phyloP scores from a whole-genome alignment of 2,888 invertebrate genomes.

The Ptilodon capucinus region DNA sequence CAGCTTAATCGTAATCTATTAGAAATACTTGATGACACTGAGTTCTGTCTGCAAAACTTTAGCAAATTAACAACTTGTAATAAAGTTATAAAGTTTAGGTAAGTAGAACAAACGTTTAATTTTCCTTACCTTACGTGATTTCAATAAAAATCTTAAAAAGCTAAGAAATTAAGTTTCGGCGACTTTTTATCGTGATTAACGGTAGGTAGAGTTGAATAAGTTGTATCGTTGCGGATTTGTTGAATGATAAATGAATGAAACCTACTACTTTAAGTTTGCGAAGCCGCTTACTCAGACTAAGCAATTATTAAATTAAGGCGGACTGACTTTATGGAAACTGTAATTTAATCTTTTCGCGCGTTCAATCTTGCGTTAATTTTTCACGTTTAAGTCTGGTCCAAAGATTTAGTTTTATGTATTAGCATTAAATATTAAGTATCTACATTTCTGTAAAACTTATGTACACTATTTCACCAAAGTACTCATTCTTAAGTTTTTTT shows the following conservation, averaged over 20 bases:
- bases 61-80: neutral
- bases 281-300: conserved; percentile 22
- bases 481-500: no score
- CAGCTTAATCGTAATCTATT: no score
- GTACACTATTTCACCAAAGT: no score
- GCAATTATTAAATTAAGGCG: conserved; percentile 31
- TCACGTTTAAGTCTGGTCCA: neutral
- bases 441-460: no score
- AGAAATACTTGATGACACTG: no score
- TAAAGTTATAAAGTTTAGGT: no score
- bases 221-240: conserved; percentile 29
- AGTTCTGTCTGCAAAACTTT: no score
- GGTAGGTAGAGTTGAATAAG: conserved; percentile 40
- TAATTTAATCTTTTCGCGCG: conserved; percentile 10
- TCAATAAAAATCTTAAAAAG: neutral
- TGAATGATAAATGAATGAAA: conserved; percentile 36
- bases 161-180: neutral
- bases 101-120: neutral
- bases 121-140: neutral
- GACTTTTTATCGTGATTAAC: neutral
- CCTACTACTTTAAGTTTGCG: conserved; percentile 20
- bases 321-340: conserved; percentile 18
- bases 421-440: no score
- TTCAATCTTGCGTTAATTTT: neutral
- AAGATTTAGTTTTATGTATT: no score